These are phyloP conservation scores for Cancer borealis DNA, from an alignment of 2,888 invertebrate genomes.

Conservation along the genomic window DNA sequence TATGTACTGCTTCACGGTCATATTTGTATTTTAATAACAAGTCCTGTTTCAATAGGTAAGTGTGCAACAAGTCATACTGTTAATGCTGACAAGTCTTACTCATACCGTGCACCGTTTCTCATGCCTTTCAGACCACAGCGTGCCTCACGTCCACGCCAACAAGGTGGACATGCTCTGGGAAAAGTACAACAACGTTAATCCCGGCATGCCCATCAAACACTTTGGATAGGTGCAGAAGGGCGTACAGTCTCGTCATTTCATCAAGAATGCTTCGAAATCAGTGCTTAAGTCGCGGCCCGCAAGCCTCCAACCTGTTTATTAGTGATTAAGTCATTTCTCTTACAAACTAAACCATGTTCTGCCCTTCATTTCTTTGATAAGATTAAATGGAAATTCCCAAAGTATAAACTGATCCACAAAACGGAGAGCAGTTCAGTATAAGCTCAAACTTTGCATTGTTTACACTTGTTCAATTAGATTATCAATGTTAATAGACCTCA, in stretches of 20 bases:
- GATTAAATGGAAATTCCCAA: background rate
- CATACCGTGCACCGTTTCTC: background rate
- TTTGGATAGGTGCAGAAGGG: background rate
- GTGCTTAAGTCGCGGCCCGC: background rate
- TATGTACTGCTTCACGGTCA: no score
- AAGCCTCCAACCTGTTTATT: background rate
- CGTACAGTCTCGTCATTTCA: background rate
- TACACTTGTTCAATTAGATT: background rate
- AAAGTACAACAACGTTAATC: background rate
- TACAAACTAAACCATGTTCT: background rate
- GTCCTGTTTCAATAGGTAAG: no score
- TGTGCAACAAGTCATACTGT: no score
- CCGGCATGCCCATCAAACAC: conserved; percentile 12
- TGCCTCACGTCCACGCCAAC: conserved; percentile 69
- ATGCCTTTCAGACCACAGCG: conserved; percentile 69
- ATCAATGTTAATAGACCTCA: background rate
- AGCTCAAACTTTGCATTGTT: background rate
- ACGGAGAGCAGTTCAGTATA: background rate
- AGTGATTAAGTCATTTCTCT: background rate
- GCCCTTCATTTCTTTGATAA: background rate
- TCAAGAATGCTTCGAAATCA: background rate
- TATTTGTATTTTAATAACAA: no score
- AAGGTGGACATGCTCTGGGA: conserved; percentile 66
- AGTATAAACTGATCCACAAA: background rate
- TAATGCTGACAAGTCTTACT: background rate